Conservation (phyloP, 2,797 vertebrate species). For the Danio aesculapii region DNA sequence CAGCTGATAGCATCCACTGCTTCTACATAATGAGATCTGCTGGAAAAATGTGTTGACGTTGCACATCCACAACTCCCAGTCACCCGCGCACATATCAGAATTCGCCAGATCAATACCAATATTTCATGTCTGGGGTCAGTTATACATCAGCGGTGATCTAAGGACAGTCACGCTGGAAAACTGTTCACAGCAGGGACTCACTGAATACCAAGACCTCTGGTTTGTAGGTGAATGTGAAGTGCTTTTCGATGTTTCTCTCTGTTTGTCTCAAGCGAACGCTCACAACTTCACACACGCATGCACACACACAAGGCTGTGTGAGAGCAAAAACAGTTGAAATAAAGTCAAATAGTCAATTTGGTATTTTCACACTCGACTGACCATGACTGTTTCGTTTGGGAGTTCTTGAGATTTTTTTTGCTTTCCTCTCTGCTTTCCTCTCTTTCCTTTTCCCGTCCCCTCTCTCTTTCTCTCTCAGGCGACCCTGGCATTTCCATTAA, state of each 20-base stretch:
- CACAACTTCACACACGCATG: background rate
- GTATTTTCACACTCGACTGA: slow-evolving; percentile 55
- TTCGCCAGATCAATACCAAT: background rate
- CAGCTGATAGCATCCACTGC: background rate
- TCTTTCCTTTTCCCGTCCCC: background rate
- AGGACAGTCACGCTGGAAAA: slow-evolving; percentile 4
- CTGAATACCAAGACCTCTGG: slow-evolving; percentile 64
- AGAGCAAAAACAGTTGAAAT: slow-evolving; percentile 48
- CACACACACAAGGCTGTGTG: slow-evolving; percentile 37
- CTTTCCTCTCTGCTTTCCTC: background rate
- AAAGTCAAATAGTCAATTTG: slow-evolving; percentile 58
- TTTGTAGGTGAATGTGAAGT: slow-evolving; percentile 68
- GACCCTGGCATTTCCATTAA: slow-evolving; percentile 48
- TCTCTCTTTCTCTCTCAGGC: slow-evolving; percentile 17
- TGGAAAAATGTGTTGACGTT: slow-evolving; percentile 12
- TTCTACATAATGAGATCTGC: slow-evolving; percentile 2
- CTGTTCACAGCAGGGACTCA: slow-evolving; percentile 9
- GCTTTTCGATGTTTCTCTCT: slow-evolving; percentile 42
- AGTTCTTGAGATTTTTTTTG: slow-evolving; percentile 29
- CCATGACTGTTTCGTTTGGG: slow-evolving; percentile 55
- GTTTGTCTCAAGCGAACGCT: slow-evolving; percentile 24
- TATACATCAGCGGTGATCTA: background rate
- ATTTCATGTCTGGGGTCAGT: slow-evolving; percentile 6
- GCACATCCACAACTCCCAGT: background rate
- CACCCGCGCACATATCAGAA: background rate